Evolutionary conservation across 2,113 vertebrate species (phyloP).

Genomic region (Apteryx owenii): DNA sequence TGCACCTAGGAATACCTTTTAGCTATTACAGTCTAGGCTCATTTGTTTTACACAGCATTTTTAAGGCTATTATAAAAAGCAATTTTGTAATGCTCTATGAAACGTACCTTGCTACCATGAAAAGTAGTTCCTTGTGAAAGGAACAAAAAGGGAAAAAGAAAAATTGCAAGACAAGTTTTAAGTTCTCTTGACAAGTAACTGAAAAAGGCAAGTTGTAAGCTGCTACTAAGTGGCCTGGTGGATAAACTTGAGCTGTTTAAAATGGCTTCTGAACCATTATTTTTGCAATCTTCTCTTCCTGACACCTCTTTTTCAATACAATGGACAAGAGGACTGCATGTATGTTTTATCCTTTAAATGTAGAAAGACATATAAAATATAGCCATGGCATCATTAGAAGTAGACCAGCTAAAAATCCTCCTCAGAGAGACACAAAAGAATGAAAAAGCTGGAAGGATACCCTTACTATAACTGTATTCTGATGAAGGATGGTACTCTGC

Average conservation of each 20-base stretch:
- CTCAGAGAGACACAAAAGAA: neutral
- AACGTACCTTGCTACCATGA: fast-evolving
- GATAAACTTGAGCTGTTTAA: neutral
- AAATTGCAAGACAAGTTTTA: neutral
- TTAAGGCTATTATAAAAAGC: neutral
- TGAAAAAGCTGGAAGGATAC: neutral
- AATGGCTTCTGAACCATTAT: neutral
- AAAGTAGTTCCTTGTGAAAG: neutral
- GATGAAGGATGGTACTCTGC: neutral
- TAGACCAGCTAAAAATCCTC: neutral
- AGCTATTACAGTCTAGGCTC: neutral
- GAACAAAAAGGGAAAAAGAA: neutral
- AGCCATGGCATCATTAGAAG: neutral
- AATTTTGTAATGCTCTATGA: neutral
- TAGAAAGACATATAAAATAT: neutral
- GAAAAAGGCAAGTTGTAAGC: neutral
- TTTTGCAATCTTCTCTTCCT: neutral
- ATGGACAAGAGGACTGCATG: neutral
- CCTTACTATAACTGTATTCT: neutral
- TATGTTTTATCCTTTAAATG: neutral
- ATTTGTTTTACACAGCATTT: neutral
- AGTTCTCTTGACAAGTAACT: neutral
- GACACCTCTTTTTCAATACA: neutral
- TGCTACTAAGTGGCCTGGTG: neutral
- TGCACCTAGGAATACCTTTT: neutral